Conservation (phyloP, 1,140 invertebrate species). For the Theocolax elegans region DNA sequence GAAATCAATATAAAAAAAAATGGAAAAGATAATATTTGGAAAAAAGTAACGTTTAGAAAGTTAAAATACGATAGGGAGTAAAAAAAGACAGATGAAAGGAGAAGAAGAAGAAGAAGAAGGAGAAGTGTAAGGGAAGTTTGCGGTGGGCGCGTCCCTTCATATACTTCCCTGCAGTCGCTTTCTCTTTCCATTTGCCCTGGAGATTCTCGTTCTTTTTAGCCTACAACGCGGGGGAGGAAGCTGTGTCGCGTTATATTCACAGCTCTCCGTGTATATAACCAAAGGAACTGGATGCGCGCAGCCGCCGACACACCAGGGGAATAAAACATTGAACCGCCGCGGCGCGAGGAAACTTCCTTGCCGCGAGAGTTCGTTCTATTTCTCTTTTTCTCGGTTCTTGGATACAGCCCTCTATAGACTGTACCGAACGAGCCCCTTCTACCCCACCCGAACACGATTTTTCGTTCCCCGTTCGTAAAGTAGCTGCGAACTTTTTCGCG, state of each 20-base stretch:
- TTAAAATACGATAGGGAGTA: neutral
- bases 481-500: too few relatives aligned
- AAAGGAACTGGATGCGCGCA: too few relatives aligned
- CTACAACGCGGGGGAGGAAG: neutral
- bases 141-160: conserved; percentile 53
- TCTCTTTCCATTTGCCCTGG: conserved; percentile 47
- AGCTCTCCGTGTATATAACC: too few relatives aligned
- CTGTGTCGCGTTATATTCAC: neutral
- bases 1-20: too few relatives aligned
- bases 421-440: too few relatives aligned
- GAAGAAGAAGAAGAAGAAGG: too few relatives aligned
- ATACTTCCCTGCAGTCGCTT: conserved; percentile 50
- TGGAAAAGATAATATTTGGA: neutral
- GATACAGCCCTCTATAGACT: too few relatives aligned
- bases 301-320: conserved; percentile 46
- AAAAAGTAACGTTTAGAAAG: too few relatives aligned
- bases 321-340: conserved; percentile 50
- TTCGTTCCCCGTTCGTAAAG: too few relatives aligned
- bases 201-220: conserved; percentile 26
- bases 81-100: neutral
- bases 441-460: too few relatives aligned
- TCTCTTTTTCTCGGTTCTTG: conserved; percentile 15
- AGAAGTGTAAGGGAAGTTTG: conserved; percentile 33
- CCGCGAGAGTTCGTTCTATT: neutral
- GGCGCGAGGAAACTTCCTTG: conserved; percentile 46